Percentiles rank a stretch among this genome's conserved stretches.
Conservation (phyloP, 2,888 invertebrate species). For the Cryptops parisi region DNA sequence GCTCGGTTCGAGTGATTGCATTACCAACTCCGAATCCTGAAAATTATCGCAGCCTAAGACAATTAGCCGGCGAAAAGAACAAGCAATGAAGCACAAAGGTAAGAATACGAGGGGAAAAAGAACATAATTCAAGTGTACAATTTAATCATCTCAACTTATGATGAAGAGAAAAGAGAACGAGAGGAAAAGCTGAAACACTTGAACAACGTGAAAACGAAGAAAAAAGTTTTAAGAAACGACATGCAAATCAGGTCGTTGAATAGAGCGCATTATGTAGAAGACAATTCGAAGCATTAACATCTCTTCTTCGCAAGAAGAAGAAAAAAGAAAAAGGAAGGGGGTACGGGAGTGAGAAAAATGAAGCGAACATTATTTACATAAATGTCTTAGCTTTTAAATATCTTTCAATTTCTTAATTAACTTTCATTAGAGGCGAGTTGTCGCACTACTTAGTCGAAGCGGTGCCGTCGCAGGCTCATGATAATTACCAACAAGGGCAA, state of each 20-base stretch:
- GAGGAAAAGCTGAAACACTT: not conserved
- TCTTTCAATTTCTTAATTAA: constrained; percentile 15
- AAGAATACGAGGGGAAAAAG: constrained; percentile 2
- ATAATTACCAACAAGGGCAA: constrained; percentile 7
- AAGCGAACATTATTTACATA: constrained; percentile 12
- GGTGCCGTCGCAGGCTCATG: constrained; percentile 1
- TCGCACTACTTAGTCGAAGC: not conserved
- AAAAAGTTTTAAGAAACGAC: not conserved
- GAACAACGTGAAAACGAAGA: constrained; percentile 4
- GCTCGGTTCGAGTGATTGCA: too few relatives aligned
- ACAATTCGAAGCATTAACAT: constrained; percentile 12
- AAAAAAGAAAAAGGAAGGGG: not conserved
- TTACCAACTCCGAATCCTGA: too few relatives aligned
- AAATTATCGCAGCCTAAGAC: constrained; percentile 11
- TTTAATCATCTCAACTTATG: constrained; percentile 5
- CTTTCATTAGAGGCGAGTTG: constrained; percentile 13
- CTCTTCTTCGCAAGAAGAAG: constrained; percentile 1
- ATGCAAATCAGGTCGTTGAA: constrained; percentile 13
- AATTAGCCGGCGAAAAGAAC: constrained; percentile 13
- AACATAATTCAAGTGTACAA: constrained; percentile 12
- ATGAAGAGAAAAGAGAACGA: not conserved
- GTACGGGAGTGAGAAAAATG: constrained; percentile 9
- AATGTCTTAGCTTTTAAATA: constrained; percentile 5
- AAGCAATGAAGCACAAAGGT: constrained; percentile 14
- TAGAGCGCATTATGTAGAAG: constrained; percentile 2